These are phyloP conservation scores for Geotrypetes seraphini DNA, from an alignment of 2,797 vertebrate species.

Conservation along the genomic window DNA sequence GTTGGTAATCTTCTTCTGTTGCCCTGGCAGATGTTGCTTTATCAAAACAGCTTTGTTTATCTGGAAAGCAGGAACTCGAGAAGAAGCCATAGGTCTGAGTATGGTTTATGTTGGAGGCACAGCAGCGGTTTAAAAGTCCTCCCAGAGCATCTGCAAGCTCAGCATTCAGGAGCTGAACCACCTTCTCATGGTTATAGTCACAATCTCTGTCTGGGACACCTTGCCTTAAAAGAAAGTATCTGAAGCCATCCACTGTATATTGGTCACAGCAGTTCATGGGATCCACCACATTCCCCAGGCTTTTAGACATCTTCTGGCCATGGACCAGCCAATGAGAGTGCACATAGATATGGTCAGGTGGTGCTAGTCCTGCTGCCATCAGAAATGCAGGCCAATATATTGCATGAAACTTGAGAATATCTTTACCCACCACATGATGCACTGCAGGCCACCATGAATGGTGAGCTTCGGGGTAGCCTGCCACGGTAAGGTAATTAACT, in stretches of 20 bases:
- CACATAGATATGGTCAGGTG: conserved; percentile 68
- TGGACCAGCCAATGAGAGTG: conserved; percentile 90
- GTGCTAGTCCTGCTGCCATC: conserved; percentile 68
- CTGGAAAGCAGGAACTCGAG: conserved; percentile 56
- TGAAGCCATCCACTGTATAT: conserved; percentile 77
- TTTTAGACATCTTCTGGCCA: conserved; percentile 96
- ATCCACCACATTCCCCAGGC: conserved; percentile 82
- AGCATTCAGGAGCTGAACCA: conserved; percentile 72
- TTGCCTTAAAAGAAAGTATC: conserved; percentile 88
- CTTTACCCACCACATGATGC: conserved; percentile 83
- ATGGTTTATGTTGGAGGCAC: conserved; percentile 72
- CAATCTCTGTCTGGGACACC: conserved; percentile 83
- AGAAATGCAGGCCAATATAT: conserved; percentile 93
- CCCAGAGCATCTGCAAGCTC: conserved; percentile 80
- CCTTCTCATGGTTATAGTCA: conserved; percentile 79
- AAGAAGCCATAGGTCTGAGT: conserved; percentile 68
- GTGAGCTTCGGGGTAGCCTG: conserved; percentile 69
- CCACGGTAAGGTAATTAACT: conserved; percentile 84
- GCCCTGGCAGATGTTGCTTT: conserved; percentile 22
- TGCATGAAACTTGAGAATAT: conserved; percentile 90
- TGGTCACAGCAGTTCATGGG: conserved; percentile 51
- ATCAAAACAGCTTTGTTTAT: background rate
- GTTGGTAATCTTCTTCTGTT: conserved; percentile 58
- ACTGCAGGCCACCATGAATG: conserved; percentile 59
- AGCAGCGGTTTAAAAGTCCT: conserved; percentile 80